These are phyloP conservation scores for Acipenser transmontanus DNA, from an alignment of 2,797 vertebrate species.

Conservation along the genomic window DNA sequence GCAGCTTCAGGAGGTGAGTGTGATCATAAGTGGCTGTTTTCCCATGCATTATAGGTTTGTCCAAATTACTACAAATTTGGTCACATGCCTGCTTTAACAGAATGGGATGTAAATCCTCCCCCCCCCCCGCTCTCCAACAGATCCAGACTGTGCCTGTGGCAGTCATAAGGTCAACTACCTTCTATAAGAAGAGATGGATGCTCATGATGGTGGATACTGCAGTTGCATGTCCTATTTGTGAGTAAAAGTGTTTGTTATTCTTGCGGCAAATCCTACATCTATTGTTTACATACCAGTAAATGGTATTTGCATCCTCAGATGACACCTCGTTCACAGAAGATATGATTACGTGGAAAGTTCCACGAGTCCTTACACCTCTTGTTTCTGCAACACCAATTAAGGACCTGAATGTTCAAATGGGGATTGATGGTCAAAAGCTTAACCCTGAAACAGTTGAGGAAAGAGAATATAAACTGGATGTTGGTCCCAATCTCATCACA, in stretches of 20 bases:
- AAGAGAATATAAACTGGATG: constrained; percentile 48
- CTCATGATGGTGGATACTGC: constrained; percentile 53
- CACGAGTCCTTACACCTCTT: constrained; percentile 51
- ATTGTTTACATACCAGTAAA: no score
- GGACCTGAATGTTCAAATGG: constrained; percentile 58
- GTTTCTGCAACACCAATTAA: constrained; percentile 35
- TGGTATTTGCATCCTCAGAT: constrained; percentile 42
- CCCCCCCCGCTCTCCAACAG: constrained; percentile 33
- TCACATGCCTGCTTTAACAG: no score
- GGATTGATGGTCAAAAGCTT: constrained; percentile 62
- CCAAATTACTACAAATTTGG: neutral
- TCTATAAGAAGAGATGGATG: constrained; percentile 55
- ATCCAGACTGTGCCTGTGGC: constrained; percentile 63
- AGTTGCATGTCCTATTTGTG: constrained; percentile 60
- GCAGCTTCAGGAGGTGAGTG: constrained; percentile 48
- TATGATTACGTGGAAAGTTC: constrained; percentile 70
- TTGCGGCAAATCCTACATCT: no score
- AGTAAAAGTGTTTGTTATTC: constrained; percentile 9
- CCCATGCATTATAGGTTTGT: neutral
- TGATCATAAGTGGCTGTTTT: neutral
- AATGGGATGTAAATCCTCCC: no score
- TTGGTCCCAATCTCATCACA: constrained; percentile 45
- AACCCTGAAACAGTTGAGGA: constrained; percentile 49
- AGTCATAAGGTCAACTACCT: constrained; percentile 56
- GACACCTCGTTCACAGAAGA: constrained; percentile 52